A percentile compares a stretch with the other conserved stretches of the same genome.
These are phyloP conservation scores for Omphaloscelis lunosa DNA, from an alignment of 2,888 invertebrate species.

Conservation along the genomic window DNA sequence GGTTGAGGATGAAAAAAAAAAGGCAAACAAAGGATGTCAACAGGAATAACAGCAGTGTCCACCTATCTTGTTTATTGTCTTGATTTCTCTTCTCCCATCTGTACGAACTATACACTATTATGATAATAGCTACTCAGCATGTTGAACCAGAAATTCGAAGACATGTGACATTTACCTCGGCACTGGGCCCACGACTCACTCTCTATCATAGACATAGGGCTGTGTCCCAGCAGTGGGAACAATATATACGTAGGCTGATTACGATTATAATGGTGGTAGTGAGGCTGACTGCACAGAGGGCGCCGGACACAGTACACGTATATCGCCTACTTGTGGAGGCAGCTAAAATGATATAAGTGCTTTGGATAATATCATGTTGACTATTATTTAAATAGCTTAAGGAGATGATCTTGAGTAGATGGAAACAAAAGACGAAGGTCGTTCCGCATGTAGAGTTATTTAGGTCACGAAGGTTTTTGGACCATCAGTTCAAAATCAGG, in stretches of 20 bases:
- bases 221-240: too few species aligned
- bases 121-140: background rate
- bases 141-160: background rate
- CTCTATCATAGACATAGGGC: too few species aligned
- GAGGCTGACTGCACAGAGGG: background rate
- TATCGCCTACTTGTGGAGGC: background rate
- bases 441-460: slow-evolving; percentile 28
- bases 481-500: background rate
- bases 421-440: slow-evolving; percentile 50
- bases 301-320: too few species aligned
- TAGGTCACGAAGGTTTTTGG: slow-evolving; percentile 32
- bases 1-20: too few species aligned
- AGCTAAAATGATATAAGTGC: slow-evolving; percentile 1
- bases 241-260: too few species aligned
- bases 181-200: too few species aligned
- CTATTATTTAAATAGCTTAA: slow-evolving; percentile 18
- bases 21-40: background rate
- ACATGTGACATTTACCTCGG: too few species aligned
- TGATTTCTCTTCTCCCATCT: background rate
- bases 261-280: background rate
- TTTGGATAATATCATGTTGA: slow-evolving; percentile 10
- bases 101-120: background rate
- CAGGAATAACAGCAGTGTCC: background rate
- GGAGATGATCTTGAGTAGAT: slow-evolving; percentile 42
- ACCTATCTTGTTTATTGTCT: background rate